Evolutionary conservation across 2,797 vertebrate genomes (phyloP).

Genomic region (Psittacula echo): DNA sequence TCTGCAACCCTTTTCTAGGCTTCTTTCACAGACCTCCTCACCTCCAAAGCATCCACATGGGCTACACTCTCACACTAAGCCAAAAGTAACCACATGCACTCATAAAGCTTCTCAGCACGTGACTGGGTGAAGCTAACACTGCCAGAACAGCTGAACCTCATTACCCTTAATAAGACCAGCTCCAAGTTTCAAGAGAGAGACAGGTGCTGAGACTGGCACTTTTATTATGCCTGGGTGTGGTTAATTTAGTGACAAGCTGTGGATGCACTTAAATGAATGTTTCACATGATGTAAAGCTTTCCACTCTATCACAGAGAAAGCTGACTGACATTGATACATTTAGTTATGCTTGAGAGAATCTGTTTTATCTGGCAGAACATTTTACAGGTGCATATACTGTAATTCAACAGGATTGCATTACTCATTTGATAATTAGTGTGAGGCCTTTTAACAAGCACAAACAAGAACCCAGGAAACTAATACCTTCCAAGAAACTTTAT

Average conservation of each 20-base stretch:
- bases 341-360: not conserved
- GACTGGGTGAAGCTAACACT: not conserved
- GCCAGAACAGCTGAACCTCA: not conserved
- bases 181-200: not conserved
- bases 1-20: not conserved
- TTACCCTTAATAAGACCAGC: not conserved
- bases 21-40: not conserved
- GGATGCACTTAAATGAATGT: not conserved
- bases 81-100: fast-evolving
- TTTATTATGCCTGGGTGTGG: not conserved
- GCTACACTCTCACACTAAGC: fast-evolving
- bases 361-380: not conserved
- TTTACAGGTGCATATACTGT: not conserved
- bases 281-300: not conserved
- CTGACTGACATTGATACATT: not conserved
- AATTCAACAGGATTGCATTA: not conserved
- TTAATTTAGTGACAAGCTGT: not conserved
- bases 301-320: not conserved
- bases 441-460: not conserved
- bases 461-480: not conserved
- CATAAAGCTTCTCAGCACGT: fast-evolving
- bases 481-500: not conserved
- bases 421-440: not conserved
- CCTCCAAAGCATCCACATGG: fast-evolving
- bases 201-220: not conserved